phyloP scores from a whole-genome alignment of 2,888 invertebrate species.

The Chaitophorus viminalis region DNA sequence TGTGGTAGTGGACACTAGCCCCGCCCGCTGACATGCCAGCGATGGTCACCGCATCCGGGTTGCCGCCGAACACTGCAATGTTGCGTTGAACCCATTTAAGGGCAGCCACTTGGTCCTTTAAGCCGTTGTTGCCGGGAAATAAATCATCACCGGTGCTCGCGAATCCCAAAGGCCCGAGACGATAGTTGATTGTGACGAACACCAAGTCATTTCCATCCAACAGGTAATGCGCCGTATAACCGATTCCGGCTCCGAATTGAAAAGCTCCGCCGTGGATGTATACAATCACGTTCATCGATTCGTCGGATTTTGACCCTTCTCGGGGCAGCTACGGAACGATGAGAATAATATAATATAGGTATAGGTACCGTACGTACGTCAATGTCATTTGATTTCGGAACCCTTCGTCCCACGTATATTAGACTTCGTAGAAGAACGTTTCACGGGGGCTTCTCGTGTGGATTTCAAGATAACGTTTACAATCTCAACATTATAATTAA shows the following conservation, averaged over 20 bases:
- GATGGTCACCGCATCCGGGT: conserved; percentile 76
- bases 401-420: no score
- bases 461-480: no score
- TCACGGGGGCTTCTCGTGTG: no score
- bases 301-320: conserved; percentile 34
- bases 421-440: no score
- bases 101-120: conserved; percentile 79
- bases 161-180: conserved; percentile 71
- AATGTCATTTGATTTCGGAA: no score
- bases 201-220: conserved; percentile 65
- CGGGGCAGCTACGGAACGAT: conserved; percentile 27
- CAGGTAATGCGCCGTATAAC: conserved; percentile 65
- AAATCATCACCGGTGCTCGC: conserved; percentile 77
- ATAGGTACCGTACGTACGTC: no score
- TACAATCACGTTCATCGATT: conserved; percentile 66
- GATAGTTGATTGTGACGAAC: conserved; percentile 66
- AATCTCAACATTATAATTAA: no score
- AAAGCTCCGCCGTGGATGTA: conserved; percentile 66
- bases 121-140: conserved; percentile 78
- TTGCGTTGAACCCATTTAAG: conserved; percentile 77
- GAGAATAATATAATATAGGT: not conserved
- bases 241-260: conserved; percentile 63
- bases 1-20: conserved; percentile 79
- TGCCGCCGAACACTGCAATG: conserved; percentile 77
- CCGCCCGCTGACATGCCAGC: conserved; percentile 80